Percentiles rank a stretch among this genome's conserved stretches.
Evolutionary conservation across 2,113 vertebrate genomes (phyloP).

Genomic region (Toxotes chatareus): DNA sequence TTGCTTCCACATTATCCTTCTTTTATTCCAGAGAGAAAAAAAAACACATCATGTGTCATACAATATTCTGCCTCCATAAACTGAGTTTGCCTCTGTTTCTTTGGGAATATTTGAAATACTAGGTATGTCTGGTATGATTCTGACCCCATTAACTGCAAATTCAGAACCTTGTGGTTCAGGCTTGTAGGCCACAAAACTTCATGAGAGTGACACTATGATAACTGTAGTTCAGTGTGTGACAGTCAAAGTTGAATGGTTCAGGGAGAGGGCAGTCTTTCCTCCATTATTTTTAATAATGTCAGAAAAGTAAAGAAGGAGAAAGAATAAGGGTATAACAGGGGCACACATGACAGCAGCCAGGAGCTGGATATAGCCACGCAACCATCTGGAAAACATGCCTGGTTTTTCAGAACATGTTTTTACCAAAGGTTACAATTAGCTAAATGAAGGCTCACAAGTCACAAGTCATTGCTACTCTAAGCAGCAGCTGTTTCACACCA

Average conservation of each 20-base stretch:
- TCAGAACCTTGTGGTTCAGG: background rate
- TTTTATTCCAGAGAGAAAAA: too few relatives aligned
- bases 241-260: background rate
- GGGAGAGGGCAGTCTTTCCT: background rate
- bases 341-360: background rate
- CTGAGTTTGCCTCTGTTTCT: background rate
- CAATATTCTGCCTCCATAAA: background rate
- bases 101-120: background rate
- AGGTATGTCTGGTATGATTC: background rate
- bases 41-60: too few relatives aligned
- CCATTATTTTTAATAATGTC: background rate
- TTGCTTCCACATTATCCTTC: background rate
- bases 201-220: background rate
- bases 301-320: background rate
- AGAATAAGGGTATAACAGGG: background rate
- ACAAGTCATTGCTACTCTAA: background rate
- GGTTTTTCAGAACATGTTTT: background rate
- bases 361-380: background rate
- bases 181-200: background rate
- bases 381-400: background rate
- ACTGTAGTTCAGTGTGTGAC: background rate
- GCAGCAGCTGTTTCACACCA: conserved; percentile 27
- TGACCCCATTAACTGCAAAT: background rate
- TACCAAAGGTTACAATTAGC: conserved; percentile 19
- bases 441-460: conserved; percentile 1